Conservation (phyloP, 2,113 vertebrate genomes). For the Fulmarus glacialis region DNA sequence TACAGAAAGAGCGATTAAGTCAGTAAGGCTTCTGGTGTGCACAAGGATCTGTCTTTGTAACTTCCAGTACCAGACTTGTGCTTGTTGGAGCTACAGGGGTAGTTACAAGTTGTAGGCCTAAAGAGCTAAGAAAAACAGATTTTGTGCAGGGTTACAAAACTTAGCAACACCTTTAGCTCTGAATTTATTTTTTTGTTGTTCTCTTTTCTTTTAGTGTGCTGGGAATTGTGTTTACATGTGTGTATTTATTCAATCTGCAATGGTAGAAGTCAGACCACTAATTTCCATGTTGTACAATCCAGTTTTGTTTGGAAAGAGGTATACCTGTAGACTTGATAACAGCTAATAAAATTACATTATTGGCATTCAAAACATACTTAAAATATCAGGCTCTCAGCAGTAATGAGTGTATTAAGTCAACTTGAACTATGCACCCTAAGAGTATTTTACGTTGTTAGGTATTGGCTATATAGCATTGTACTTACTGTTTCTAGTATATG, state of each 20-base stretch:
- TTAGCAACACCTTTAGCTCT: background rate
- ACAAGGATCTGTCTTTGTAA: background rate
- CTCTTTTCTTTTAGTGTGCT: background rate
- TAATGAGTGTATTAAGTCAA: background rate
- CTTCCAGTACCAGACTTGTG: background rate
- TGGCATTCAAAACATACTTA: background rate
- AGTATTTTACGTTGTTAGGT: background rate
- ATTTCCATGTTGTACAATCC: background rate
- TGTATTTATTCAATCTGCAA: background rate
- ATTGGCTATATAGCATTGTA: background rate
- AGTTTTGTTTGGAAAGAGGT: background rate
- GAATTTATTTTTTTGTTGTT: background rate
- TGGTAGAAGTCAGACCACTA: background rate
- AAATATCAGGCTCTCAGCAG: background rate
- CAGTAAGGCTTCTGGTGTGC: background rate
- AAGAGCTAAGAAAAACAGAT: background rate
- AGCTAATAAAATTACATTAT: background rate
- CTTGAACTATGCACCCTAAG: background rate
- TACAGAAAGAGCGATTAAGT: background rate
- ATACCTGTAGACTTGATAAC: background rate
- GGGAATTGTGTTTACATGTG: background rate
- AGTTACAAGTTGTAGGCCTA: background rate
- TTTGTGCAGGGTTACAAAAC: background rate
- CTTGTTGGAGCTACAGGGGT: background rate
- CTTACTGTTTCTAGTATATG: background rate